Conservation (phyloP, 2,888 invertebrate species). For the Cheilosia vernalis region DNA sequence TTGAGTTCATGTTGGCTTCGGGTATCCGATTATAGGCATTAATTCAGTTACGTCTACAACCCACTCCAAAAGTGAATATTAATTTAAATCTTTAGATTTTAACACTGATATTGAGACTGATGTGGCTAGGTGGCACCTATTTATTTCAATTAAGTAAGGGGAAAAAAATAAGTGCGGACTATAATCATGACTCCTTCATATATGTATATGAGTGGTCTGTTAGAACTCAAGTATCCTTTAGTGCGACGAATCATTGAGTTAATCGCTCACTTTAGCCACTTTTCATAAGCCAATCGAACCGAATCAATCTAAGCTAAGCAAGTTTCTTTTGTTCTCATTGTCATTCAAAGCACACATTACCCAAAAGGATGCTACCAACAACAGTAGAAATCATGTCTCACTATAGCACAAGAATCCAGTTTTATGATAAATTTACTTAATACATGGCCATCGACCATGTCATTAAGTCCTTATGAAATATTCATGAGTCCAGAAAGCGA, state of each 20-base stretch:
- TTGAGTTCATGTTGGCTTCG: slow-evolving; percentile 38
- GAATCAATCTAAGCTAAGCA: slow-evolving; percentile 63
- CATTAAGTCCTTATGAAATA: slow-evolving; percentile 72
- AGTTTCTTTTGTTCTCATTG: slow-evolving; percentile 53
- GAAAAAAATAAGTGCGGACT: background rate
- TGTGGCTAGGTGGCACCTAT: background rate
- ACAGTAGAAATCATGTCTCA: slow-evolving; percentile 15
- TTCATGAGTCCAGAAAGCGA: slow-evolving; percentile 64
- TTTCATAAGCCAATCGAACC: slow-evolving; percentile 55
- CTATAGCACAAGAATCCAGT: slow-evolving; percentile 42
- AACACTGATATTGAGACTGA: background rate
- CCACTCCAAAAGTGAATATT: slow-evolving; percentile 8
- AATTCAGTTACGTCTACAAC: slow-evolving; percentile 7
- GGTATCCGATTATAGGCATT: slow-evolving; percentile 35
- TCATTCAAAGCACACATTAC: slow-evolving; percentile 63
- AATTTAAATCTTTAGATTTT: slow-evolving; percentile 21
- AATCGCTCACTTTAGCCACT: slow-evolving; percentile 41
- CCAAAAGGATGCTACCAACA: slow-evolving; percentile 26
- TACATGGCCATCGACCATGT: slow-evolving; percentile 72
- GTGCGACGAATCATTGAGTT: slow-evolving; percentile 26
- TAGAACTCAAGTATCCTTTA: slow-evolving; percentile 12
- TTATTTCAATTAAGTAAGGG: background rate
- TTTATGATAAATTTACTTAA: slow-evolving; percentile 72
- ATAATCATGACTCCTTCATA: no score
- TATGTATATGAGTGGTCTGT: background rate